phyloP scores from a whole-genome alignment of 2,113 vertebrate genomes.

The Saimiri boliviensis region DNA sequence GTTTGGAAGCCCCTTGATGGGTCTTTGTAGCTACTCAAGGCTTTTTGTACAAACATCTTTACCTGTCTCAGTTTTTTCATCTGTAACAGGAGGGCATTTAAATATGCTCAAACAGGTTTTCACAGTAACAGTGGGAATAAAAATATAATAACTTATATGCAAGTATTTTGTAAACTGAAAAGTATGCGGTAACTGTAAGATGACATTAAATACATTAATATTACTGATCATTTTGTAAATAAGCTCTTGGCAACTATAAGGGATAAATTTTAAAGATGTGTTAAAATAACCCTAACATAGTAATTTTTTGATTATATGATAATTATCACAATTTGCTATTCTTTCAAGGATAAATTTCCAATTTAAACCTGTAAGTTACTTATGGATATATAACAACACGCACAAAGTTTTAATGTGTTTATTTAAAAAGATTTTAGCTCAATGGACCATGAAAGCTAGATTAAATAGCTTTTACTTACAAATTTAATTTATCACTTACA shows the following conservation, averaged over 20 bases:
- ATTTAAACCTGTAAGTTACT: neutral
- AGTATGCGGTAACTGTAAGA: neutral
- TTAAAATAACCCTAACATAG: slow-evolving; percentile 23
- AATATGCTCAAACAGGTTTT: neutral
- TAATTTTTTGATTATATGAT: slow-evolving; percentile 36
- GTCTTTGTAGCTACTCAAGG: neutral
- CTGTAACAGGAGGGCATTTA: slow-evolving; percentile 1
- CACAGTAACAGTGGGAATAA: neutral
- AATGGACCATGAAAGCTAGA: neutral
- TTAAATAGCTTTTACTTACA: neutral
- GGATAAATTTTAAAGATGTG: slow-evolving; percentile 30
- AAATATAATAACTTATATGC: neutral
- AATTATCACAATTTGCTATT: slow-evolving; percentile 11
- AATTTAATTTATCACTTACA: neutral
- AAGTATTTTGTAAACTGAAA: slow-evolving; percentile 23
- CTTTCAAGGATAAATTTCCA: slow-evolving; percentile 8
- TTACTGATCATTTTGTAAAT: neutral
- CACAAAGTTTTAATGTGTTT: neutral
- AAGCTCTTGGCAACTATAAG: neutral
- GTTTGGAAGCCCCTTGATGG: neutral
- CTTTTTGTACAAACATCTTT: neutral
- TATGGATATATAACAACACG: slow-evolving; percentile 1
- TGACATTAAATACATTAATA: slow-evolving; percentile 2
- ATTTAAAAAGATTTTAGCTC: neutral
- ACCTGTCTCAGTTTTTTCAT: neutral